A percentile compares a stretch with the other conserved stretches of the same genome.
Conservation (phyloP, 2,888 invertebrate species). For the Ophion ellenae region DNA sequence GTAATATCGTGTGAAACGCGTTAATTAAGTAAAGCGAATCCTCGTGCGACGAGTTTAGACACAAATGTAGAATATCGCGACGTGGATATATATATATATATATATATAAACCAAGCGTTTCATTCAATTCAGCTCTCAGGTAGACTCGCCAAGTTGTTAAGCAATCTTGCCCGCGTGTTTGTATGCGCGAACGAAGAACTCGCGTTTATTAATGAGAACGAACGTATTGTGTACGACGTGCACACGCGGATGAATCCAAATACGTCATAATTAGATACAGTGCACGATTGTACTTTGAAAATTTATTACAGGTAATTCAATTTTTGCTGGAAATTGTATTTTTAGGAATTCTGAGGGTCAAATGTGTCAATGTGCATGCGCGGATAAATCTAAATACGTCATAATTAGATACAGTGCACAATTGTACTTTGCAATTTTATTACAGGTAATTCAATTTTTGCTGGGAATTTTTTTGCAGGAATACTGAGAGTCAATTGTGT, state of each 20-base stretch:
- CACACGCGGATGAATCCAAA: background rate
- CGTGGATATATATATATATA: background rate
- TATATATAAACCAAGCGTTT: background rate
- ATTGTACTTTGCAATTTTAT: background rate
- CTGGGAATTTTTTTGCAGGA: background rate
- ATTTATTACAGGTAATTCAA: background rate
- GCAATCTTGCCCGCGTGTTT: background rate
- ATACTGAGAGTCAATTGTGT: background rate
- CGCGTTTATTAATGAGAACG: background rate
- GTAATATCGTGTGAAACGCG: conserved; percentile 51
- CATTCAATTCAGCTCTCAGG: conserved; percentile 33
- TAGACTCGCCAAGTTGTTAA: conserved; percentile 12
- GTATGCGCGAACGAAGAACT: background rate
- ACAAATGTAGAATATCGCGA: background rate
- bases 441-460: background rate
- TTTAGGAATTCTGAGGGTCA: background rate
- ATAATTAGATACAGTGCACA: background rate
- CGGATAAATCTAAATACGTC: background rate
- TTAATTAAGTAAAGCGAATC: conserved; percentile 53
- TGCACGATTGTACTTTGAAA: background rate
- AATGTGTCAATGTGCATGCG: background rate
- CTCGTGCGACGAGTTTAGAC: conserved; percentile 11
- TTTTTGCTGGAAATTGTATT: background rate
- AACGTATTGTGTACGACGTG: background rate
- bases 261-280: background rate